Conservation (phyloP, 1,140 invertebrate species). For the Halesus radiatus region DNA sequence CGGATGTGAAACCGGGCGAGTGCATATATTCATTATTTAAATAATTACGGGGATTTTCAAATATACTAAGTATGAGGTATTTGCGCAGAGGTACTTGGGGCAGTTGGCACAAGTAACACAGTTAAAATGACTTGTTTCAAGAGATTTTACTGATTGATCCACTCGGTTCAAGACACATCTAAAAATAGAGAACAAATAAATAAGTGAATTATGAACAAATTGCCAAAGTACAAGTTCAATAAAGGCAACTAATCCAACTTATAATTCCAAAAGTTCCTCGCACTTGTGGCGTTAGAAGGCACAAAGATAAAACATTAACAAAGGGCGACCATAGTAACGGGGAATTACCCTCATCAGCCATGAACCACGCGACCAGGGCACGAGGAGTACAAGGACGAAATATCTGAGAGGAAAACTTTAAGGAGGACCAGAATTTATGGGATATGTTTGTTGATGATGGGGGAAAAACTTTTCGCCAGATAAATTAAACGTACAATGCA, state of each 20-base stretch:
- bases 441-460: not conserved
- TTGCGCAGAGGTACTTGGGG: too few species aligned
- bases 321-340: not conserved
- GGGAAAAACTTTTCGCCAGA: constrained; percentile 5
- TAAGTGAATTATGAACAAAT: too few species aligned
- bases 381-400: not conserved
- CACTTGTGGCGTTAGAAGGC: not conserved
- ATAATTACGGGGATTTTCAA: too few species aligned
- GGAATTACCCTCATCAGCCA: constrained; percentile 4
- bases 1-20: too few species aligned
- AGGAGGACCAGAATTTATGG: constrained; percentile 20
- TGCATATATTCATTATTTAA: too few species aligned
- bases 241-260: constrained; percentile 7
- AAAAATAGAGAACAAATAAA: too few species aligned
- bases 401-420: constrained; percentile 5
- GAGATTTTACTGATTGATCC: too few species aligned
- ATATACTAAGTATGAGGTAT: too few species aligned
- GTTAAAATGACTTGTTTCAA: too few species aligned
- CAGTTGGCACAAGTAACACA: too few species aligned
- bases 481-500: not conserved
- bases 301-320: constrained; percentile 29
- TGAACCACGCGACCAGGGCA: not conserved
- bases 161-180: too few species aligned
- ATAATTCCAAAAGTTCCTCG: not conserved
- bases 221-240: not conserved